Base-by-base conservation (phyloP, 2,888 invertebrate genomes). In the Drosophila limbata region DNA sequence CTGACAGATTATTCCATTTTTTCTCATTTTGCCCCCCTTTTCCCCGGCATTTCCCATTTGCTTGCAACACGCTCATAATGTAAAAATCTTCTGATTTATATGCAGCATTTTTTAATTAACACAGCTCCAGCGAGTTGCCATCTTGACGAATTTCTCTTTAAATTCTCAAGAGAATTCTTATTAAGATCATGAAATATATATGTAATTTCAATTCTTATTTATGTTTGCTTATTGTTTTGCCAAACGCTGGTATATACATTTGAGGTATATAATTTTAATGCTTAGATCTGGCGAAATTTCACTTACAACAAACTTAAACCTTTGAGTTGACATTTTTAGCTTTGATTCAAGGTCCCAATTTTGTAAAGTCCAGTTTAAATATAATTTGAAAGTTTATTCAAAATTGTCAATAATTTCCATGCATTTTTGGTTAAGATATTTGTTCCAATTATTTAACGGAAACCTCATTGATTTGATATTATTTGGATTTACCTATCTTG, bases 1-100 rank as follows among this genome's bases (percentile, higher is more conserved):
- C 53, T 78, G 68, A 67, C 85, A 84, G 82, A 82, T 87, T 82
- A 88, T 88, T 79, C 57, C 57, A 81, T 65, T 72, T 79, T 82
- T 19, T 31, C 35, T 8, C 45, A 25, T 47, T 47, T 25, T 21
- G 6, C 25, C 15, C 21, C 15, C 13, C 13, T 11, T 44, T 21
- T 28, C 47, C 10, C 37, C 44, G 28, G 15, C 28, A 19, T 44
- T 59, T 65, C 31, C 33, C n/a, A 35, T 52, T 63, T 52, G 25
- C 40, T 33, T 42, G 53, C 17, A 45, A n/a, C 47, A n/a, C 31
- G 35, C 47, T 73, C 52, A 78, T 47, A 37, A 64, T 65, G 42
- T 52, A 48, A 44, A 64, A 50, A 44, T 59, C 13, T 48, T 37
- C 33, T 62, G 45, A 62, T 59, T 67, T 62, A 50, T 55, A 50